Base-by-base conservation (phyloP, 2,888 invertebrate species). In the Pachymerium ferrugineum region DNA sequence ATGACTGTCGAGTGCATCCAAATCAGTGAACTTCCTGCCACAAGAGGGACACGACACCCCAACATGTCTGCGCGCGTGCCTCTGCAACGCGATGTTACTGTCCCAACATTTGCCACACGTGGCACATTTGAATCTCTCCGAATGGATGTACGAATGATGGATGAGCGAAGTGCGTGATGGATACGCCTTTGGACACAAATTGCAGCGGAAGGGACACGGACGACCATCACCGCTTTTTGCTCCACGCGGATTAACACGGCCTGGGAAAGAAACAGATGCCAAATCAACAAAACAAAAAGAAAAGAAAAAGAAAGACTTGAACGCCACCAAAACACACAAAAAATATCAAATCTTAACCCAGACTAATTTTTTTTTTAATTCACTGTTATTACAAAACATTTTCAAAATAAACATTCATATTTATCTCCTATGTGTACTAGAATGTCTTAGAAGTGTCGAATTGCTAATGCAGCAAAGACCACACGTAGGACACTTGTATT, bases 101-200 rank as follows among this genome's bases (percentile, higher is more conserved):
- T 72, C 72, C 19, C 47, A 72, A 19, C 72, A 72, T 29, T 72
- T 72, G 30, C 72, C 54, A 16, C 72, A 72, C 28, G 29, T 47
- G 29, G 54, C n/a, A 28, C 72, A 72, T 28, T 72, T 42, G 72
- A 72, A 72, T 12, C 72, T 22, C 25, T 47, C 72, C n/a, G 22
- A 16, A 30, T 72, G 72, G 72, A 72, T 54, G 54, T 72, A 42
- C 3, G 42, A 47, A 22, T 72, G 72, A 47, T 72, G 38, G 47
- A 47, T 42, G 29, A 38, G 72, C 12, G 72, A 19, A 31, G 72
- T 72, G 72, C 72, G 38, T 14, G 72, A 72, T 30, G 42, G 30
- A 19, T 42, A 72, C 28, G 42, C 42, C 54, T 54, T 72, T 3
- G 38, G 42, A 31, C 72, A 72, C 42, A 72, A 29, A 47, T 19